Evolutionary conservation across 2,888 invertebrate species (phyloP).

Genomic region (Hypselothyrea guttata): DNA sequence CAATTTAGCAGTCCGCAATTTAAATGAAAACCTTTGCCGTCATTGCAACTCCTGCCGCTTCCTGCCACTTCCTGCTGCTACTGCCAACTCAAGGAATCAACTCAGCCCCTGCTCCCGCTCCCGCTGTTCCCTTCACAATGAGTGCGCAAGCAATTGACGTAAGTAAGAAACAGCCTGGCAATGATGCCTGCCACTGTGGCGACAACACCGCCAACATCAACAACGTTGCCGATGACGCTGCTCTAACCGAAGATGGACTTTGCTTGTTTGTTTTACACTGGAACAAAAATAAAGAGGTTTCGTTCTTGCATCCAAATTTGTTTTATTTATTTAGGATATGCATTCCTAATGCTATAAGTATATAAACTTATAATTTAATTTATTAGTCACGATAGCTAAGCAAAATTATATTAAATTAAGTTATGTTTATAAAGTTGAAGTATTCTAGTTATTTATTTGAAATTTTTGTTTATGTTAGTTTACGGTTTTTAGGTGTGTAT

Average conservation of each 20-base stretch:
- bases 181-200: conserved; percentile 10
- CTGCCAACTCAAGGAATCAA: conserved; percentile 18
- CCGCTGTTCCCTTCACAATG: conserved; percentile 13
- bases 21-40: conserved; percentile 43
- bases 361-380: no score
- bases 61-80: conserved; percentile 10
- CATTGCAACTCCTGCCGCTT: conserved; percentile 18
- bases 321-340: no score
- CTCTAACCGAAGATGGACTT: conserved; percentile 50
- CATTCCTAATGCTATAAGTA: no score
- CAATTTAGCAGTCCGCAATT: conserved; percentile 32
- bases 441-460: no score
- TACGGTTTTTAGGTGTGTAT: no score
- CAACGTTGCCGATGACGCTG: conserved; percentile 28
- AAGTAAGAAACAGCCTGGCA: conserved; percentile 63
- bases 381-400: no score
- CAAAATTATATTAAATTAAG: no score
- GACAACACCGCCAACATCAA: conserved; percentile 5
- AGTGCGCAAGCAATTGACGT: conserved; percentile 73
- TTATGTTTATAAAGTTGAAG: no score
- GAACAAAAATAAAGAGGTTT: no score
- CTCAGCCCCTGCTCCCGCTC: conserved; percentile 4
- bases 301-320: no score
- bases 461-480: no score
- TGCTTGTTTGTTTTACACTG: no score